Conservation (phyloP, 2,888 invertebrate genomes). For the Agrilus biguttatus region DNA sequence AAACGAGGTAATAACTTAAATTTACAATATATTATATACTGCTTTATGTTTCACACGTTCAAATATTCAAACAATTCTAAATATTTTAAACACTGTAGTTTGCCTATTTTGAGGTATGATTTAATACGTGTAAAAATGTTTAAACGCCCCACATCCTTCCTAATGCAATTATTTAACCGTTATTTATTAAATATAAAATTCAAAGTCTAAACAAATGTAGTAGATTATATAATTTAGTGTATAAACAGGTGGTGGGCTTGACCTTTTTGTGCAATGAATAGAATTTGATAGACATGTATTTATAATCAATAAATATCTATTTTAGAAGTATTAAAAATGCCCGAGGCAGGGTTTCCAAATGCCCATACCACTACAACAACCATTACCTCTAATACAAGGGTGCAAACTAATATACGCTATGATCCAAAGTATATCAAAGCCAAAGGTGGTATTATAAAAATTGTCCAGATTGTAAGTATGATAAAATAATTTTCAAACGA, state of each 20-base stretch:
- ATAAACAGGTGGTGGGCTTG: not conserved
- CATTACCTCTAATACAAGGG: conserved; percentile 48
- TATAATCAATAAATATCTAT: not conserved
- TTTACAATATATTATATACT: no score
- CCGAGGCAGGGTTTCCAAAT: conserved; percentile 55
- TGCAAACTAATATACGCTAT: conserved; percentile 60
- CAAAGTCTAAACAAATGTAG: not conserved
- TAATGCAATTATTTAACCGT: not conserved
- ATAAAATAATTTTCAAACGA: not conserved
- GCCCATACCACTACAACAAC: conserved; percentile 64
- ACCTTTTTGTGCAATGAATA: not conserved
- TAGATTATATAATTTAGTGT: not conserved
- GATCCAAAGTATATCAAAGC: conserved; percentile 58
- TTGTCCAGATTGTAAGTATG: conserved; percentile 58
- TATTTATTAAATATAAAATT: not conserved
- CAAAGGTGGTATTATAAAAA: conserved; percentile 62
- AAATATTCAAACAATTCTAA: no score
- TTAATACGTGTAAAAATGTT: no score
- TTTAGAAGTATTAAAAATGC: conserved; percentile 15
- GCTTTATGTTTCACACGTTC: no score
- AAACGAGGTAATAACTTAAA: no score
- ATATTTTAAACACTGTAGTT: no score
- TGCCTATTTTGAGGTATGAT: no score
- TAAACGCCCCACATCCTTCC: not conserved
- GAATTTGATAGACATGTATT: not conserved